phyloP scores from a whole-genome alignment of 1,140 invertebrate species.

The Drosophila ananassae region DNA sequence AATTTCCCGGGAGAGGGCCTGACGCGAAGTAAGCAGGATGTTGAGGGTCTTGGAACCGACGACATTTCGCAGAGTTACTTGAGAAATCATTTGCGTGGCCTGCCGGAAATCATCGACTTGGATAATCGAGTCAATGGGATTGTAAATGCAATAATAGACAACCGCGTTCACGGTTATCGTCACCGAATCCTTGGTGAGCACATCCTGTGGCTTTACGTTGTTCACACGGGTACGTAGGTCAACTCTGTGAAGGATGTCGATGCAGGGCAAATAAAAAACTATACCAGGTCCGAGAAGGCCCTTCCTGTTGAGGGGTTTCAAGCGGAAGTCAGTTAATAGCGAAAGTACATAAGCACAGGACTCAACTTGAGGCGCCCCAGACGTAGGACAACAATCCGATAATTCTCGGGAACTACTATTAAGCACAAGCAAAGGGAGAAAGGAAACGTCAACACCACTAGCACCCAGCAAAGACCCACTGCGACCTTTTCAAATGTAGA shows the following conservation, averaged over 20 bases:
- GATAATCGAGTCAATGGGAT: conserved; percentile 91
- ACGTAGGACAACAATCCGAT: conserved; percentile 93
- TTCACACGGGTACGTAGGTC: conserved; percentile 90
- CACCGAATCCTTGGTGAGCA: conserved; percentile 91
- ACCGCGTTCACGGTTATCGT: conserved; percentile 92
- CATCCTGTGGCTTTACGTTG: conserved; percentile 89
- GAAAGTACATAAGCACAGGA: conserved; percentile 55
- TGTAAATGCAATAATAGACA: conserved; percentile 90
- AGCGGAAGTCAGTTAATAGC: background rate
- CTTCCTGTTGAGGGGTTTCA: conserved; percentile 8
- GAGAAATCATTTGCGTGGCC: conserved; percentile 87
- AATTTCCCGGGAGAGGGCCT: conserved; percentile 55
- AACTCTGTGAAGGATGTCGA: conserved; percentile 89
- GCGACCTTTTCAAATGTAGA: conserved; percentile 88
- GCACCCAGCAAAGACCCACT: conserved; percentile 89
- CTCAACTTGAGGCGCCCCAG: conserved; percentile 89
- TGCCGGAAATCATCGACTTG: conserved; percentile 92
- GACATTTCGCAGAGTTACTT: conserved; percentile 88
- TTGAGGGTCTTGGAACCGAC: conserved; percentile 89
- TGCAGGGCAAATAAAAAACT: conserved; percentile 90
- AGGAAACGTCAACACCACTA: conserved; percentile 91
- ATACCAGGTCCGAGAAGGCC: conserved; percentile 84
- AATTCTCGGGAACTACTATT: conserved; percentile 88
- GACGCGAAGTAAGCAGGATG: conserved; percentile 86
- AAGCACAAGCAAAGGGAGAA: conserved; percentile 92